These are phyloP conservation scores for Enteromius thamalakanensis DNA, from an alignment of 2,797 vertebrate genomes.

Conservation along the genomic window DNA sequence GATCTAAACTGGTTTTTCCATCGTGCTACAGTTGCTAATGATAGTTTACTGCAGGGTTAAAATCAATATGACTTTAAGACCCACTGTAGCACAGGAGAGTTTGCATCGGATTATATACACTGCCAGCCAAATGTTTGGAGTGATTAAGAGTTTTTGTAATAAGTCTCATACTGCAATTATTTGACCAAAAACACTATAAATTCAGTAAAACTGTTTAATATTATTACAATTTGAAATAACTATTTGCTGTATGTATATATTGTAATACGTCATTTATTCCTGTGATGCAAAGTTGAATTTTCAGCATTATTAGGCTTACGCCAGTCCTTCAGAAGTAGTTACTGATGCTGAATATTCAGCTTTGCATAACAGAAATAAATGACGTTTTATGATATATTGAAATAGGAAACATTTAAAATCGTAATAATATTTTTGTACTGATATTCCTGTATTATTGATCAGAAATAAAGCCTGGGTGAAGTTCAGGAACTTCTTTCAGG, in stretches of 20 bases:
- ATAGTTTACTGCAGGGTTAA: constrained; percentile 10
- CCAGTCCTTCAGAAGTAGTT: not conserved
- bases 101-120: not conserved
- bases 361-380: not conserved
- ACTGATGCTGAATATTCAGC: not conserved
- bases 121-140: not conserved
- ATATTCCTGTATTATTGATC: not conserved
- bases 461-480: not conserved
- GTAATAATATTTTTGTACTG: not conserved
- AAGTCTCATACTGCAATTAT: not conserved
- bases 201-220: not conserved
- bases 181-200: not conserved
- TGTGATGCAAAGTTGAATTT: not conserved
- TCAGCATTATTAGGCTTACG: not conserved
- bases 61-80: constrained; percentile 13
- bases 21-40: not conserved
- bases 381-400: not conserved
- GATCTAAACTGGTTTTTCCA: constrained; percentile 6
- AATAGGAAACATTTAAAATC: not conserved
- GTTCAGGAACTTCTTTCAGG: not conserved
- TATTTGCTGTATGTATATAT: not conserved
- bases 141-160: not conserved
- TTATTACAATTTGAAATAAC: not conserved
- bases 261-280: not conserved
- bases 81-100: constrained; percentile 3